These are phyloP conservation scores for Melospiza melodia DNA, from an alignment of 2,113 vertebrate genomes.

Conservation along the genomic window DNA sequence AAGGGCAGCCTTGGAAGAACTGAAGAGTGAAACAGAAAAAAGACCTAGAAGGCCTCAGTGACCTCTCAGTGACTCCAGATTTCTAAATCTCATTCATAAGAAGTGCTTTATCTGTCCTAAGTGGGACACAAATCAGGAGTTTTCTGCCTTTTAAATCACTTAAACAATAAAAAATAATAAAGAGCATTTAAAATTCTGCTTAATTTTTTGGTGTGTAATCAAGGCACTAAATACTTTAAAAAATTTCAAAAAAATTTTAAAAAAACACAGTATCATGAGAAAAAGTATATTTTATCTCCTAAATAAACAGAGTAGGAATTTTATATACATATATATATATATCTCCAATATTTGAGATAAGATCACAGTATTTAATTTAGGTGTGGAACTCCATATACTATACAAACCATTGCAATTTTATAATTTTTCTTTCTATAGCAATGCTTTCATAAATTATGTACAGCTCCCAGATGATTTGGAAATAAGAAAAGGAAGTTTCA, in stretches of 20 bases:
- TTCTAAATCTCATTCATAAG: neutral
- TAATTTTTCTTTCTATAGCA: neutral
- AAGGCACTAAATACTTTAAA: neutral
- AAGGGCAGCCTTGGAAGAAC: neutral
- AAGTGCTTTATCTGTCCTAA: neutral
- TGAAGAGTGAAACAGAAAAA: neutral
- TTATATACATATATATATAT: neutral
- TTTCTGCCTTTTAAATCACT: neutral
- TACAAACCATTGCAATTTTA: neutral
- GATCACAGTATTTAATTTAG: neutral
- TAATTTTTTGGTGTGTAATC: neutral
- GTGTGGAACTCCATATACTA: neutral
- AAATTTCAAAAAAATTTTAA: neutral
- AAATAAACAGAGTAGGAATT: neutral
- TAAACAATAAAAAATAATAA: neutral
- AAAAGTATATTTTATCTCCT: neutral
- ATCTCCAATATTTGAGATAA: neutral
- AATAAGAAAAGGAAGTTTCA: neutral
- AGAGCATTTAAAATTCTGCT: neutral
- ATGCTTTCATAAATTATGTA: neutral
- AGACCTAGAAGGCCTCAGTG: neutral
- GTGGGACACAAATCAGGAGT: accelerated
- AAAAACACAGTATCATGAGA: neutral
- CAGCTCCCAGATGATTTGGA: neutral
- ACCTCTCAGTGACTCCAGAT: neutral